Base-by-base conservation (phyloP, 2,113 vertebrate species). In the Conger conger region DNA sequence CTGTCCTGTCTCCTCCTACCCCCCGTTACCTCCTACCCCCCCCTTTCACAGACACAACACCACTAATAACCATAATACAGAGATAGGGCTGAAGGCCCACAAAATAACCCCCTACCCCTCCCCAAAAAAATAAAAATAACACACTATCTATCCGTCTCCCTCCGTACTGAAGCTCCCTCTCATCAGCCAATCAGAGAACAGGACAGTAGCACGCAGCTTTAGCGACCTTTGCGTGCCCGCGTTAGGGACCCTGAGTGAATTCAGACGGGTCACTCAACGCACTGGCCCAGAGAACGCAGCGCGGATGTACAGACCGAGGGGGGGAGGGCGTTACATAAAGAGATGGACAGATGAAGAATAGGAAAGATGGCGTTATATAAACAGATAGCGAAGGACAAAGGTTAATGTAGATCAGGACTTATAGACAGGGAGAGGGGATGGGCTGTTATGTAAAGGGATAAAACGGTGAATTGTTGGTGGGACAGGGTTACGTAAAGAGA, bases 321-420 rank as follows among this genome's bases (percentile, higher is more conserved):
- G 42, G 30, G 15, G 42, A 82, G 60, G 91, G 90, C 3, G n/a
- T 94, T 92, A 91, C 87, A 90, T 93, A 93, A 94, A 93, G 90
- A 88, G 90, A 89, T 87, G 89, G 90, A n/a, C n/a, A n/a, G 91
- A 89, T 82, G 86, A 83, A 91, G 86, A 90, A 91, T 11, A 27
- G 83, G 91, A 92, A 87, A 84, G 89, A 90, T 87, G 90, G 4
- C 1, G 45, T 95, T 95, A 93, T 90, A 88, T 95, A 95, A 94
- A 94, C 89, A 89, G 90, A 90, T 89, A 88, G 80, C 90, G 90
- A 85, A 86, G 92, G 90, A 92, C 91, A 95, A 93, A 94, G 93
- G 93, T 94, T 93, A 92, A 94, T 93, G 91, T 92, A 93, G 92
- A 93, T 90, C 86, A 84, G 91, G 91, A 90, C 91, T 92, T 91